phyloP scores from a whole-genome alignment of 1,140 invertebrate genomes.

The Ruditapes philippinarum region DNA sequence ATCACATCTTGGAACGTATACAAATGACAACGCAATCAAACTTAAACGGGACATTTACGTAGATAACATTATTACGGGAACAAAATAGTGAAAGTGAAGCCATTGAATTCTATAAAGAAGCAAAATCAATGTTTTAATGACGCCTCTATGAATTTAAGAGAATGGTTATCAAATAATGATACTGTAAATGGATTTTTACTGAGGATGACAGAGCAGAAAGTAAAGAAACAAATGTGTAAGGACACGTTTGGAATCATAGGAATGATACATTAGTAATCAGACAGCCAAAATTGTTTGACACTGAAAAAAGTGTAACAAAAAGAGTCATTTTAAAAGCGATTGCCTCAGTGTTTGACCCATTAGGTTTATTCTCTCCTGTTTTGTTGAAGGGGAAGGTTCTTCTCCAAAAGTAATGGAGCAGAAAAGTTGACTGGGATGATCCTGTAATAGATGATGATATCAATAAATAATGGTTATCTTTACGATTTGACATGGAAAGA shows the following conservation, averaged over 20 bases:
- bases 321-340: neutral
- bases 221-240: neutral
- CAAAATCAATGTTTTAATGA: constrained; percentile 13
- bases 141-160: constrained; percentile 1
- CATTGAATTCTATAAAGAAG: neutral
- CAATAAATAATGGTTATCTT: neutral
- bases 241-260: neutral
- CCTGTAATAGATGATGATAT: neutral
- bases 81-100: neutral
- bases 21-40: neutral
- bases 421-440: neutral
- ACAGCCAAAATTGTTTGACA: neutral
- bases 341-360: neutral
- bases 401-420: neutral
- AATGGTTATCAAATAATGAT: constrained; percentile 19
- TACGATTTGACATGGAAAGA: neutral
- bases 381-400: neutral
- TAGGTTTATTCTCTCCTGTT: neutral
- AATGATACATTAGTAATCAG: neutral
- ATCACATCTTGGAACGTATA: neutral
- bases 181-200: neutral
- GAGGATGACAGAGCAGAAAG: neutral
- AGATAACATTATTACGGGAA: neutral
- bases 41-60: constrained; percentile 30
- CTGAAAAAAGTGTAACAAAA: neutral